These are phyloP conservation scores for Molothrus aeneus DNA, from an alignment of 2,797 vertebrate genomes.

Conservation along the genomic window DNA sequence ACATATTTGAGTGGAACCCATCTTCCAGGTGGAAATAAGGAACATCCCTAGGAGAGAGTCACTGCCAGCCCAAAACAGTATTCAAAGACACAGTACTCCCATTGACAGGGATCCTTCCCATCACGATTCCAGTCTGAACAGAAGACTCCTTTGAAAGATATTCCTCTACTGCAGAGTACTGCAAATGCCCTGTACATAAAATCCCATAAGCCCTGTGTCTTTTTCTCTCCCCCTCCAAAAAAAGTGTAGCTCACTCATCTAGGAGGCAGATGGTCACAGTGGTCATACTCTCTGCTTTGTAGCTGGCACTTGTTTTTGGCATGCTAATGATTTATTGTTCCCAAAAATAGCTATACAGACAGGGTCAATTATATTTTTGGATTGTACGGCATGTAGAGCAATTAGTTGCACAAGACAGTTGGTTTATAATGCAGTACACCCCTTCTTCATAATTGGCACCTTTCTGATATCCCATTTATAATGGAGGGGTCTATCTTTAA, in stretches of 20 bases:
- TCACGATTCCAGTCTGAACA: not conserved
- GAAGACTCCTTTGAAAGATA: constrained; percentile 29
- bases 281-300: constrained; percentile 27
- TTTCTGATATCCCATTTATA: constrained; percentile 54
- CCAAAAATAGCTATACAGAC: constrained; percentile 53
- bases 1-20: not conserved
- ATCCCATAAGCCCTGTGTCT: not conserved
- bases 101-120: not conserved
- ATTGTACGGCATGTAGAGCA: constrained; percentile 7
- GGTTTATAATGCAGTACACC: constrained; percentile 16
- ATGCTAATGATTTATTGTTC: constrained; percentile 58
- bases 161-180: not conserved
- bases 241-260: not conserved
- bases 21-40: constrained; percentile 25
- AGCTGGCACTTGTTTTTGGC: constrained; percentile 40
- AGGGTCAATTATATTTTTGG: constrained; percentile 52
- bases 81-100: not conserved
- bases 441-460: constrained; percentile 31
- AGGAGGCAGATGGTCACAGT: constrained; percentile 57
- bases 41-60: not conserved
- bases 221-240: not conserved
- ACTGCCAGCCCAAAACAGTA: not conserved
- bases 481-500: constrained; percentile 18
- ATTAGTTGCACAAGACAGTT: constrained; percentile 54
- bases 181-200: constrained; percentile 4